Evolutionary conservation across 2,888 invertebrate species (phyloP), one percentile per base, ranked within the genome.

Genomic region (Craniophora ligustri): DNA sequence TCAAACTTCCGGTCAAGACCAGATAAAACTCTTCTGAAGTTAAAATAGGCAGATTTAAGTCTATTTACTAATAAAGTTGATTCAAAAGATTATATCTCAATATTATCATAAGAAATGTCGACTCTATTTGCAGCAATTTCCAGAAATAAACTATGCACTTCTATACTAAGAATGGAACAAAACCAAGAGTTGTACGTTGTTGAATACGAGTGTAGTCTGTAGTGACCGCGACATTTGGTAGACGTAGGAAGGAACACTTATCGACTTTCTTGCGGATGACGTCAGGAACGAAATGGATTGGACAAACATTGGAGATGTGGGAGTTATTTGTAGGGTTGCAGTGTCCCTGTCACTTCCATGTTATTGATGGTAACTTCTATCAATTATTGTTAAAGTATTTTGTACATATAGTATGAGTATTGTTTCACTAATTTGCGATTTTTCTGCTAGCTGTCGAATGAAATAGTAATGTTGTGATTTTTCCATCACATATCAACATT

Each of bases 201-300:
- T n/a, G 41, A 23, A 14, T 48, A 11, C 21, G 30, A 11, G 23
- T 66, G 15, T 32, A 41, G 39, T n/a, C n/a, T n/a, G n/a, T 34
- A 39, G 34, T 63, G 53, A 67, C 53, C 45, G 31, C 38, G 42
- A 55, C 51, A 41, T 53, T 56, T 62, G 35, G 36, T 7, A 7
- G 11, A 31, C 36, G 48, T 55, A 26, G 39, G 38, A n/a, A 54
- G 36, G 15, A 44, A 26, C 4, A 3, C 21, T n/a, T 36, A 68
- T 63, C 28, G 55, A 48, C 53, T 63, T 72, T 63, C 53, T 50
- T 47, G 7, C 15, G 8, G 5, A 48, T 72, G 67, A 63, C 56
- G 72, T 67, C 68, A 72, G 31, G 28, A 47, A 53, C 39, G 19
- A 65, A 48, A 61, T 49, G 39, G 42, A 59, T 49, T 36, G 34